Conservation (phyloP, 2,113 vertebrate species). For the Tringa solitaria region DNA sequence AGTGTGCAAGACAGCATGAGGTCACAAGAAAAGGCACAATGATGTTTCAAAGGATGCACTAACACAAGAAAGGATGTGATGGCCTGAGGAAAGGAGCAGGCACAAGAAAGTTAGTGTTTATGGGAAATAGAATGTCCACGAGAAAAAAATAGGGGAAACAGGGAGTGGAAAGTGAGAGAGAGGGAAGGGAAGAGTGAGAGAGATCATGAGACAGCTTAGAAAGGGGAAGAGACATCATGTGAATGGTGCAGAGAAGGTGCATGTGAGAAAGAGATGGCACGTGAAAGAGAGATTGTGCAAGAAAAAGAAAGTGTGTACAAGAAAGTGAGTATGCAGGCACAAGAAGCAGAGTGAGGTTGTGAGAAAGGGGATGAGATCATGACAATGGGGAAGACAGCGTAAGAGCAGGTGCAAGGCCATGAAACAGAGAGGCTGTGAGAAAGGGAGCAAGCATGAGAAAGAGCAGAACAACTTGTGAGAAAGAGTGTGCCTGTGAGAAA, state of each 20-base stretch:
- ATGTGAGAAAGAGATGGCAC: background rate
- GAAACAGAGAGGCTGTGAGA: background rate
- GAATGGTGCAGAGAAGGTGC: background rate
- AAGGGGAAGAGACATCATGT: background rate
- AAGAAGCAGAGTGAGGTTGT: background rate
- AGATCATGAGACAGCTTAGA: too few species aligned
- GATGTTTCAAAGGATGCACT: background rate
- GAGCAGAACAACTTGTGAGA: background rate
- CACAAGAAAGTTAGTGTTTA: background rate
- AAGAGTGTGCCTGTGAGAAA: background rate
- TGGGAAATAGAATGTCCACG: background rate
- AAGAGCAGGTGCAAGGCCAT: rapidly evolving
- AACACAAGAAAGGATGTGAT: background rate
- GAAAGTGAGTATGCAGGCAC: background rate
- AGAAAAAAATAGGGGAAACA: background rate
- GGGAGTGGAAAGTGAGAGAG: background rate
- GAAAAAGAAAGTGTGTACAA: background rate
- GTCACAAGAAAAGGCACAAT: background rate
- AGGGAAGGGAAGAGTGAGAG: too few species aligned
- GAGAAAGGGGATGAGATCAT: background rate
- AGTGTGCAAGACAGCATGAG: background rate
- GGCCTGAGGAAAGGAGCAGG: background rate
- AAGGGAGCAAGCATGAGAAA: background rate
- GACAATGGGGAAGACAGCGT: background rate
- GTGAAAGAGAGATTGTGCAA: background rate